Evolutionary conservation across 2,797 vertebrate species (phyloP).

Genomic region (Nannoperca obscura): DNA sequence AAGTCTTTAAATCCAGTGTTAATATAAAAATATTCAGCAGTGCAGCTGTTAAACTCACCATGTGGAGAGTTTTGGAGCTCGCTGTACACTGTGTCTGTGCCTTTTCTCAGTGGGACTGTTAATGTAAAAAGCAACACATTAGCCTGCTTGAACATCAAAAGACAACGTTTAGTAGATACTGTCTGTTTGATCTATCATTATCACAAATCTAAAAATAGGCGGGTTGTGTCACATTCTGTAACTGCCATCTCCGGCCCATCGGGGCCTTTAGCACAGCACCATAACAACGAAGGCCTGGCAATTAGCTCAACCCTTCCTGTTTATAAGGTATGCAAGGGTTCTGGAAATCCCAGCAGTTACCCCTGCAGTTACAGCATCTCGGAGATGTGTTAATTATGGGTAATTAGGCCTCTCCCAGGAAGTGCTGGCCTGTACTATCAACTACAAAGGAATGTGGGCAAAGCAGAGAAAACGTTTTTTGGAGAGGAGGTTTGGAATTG

Average conservation of each 20-base stretch:
- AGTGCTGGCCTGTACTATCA: constrained; percentile 66
- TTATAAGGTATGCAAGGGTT: constrained; percentile 66
- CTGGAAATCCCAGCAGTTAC: constrained; percentile 61
- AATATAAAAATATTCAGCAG: neutral
- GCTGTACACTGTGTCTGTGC: constrained; percentile 95
- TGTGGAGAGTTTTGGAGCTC: constrained; percentile 91
- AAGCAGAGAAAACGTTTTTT: constrained; percentile 35
- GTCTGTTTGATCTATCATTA: constrained; percentile 32
- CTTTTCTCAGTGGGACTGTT: constrained; percentile 89
- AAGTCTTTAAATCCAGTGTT: neutral
- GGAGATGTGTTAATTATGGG: constrained; percentile 70
- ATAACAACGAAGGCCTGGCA: constrained; percentile 24
- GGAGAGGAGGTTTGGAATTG: neutral
- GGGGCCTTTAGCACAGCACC: constrained; percentile 31
- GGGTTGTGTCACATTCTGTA: constrained; percentile 33
- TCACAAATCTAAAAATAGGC: constrained; percentile 43
- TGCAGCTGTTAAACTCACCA: constrained; percentile 84
- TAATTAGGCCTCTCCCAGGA: constrained; percentile 82
- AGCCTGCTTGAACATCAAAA: constrained; percentile 52
- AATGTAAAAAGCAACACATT: constrained; percentile 69
- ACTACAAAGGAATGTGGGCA: constrained; percentile 57
- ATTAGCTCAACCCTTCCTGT: constrained; percentile 85
- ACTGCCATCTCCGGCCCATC: constrained; percentile 13
- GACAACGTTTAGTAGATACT: constrained; percentile 28
- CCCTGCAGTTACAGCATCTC: constrained; percentile 50